phyloP scores from a whole-genome alignment of 2,888 invertebrate species.

The Cataglyphis rosenhaueri region DNA sequence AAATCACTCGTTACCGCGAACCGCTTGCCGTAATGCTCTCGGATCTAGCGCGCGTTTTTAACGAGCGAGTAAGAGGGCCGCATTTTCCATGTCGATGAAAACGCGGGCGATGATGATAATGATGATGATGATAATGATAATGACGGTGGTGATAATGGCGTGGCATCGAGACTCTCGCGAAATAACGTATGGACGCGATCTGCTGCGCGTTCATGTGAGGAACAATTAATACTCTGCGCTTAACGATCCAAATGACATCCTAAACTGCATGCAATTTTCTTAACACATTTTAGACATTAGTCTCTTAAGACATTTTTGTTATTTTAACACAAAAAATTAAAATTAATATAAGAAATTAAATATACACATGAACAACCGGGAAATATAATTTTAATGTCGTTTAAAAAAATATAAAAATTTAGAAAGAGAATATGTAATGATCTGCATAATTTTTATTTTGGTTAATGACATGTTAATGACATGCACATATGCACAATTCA shows the following conservation, averaged over 20 bases:
- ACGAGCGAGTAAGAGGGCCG: conserved; percentile 57
- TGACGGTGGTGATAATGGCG: conserved; percentile 1
- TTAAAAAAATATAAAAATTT: background rate
- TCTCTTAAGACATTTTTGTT: background rate
- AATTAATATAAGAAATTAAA: background rate
- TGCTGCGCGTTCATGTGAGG: background rate
- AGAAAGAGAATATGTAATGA: background rate
- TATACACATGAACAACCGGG: background rate
- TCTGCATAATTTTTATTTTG: background rate
- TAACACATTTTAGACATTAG: background rate
- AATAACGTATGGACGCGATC: background rate
- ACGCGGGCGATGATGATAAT: conserved; percentile 49
- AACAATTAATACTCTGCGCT: conserved; percentile 4
- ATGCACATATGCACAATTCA: background rate
- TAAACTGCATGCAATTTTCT: background rate
- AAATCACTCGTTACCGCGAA: conserved; percentile 79
- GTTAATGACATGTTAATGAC: background rate
- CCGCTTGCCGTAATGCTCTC: conserved; percentile 65
- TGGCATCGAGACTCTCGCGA: background rate
- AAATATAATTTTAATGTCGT: background rate
- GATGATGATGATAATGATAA: conserved; percentile 15
- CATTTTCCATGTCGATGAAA: conserved; percentile 65
- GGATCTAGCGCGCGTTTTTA: conserved; percentile 69
- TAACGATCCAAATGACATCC: background rate
- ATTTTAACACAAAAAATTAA: background rate